phyloP scores from a whole-genome alignment of 2,888 invertebrate species.

The Mesorhabditis sp. region DNA sequence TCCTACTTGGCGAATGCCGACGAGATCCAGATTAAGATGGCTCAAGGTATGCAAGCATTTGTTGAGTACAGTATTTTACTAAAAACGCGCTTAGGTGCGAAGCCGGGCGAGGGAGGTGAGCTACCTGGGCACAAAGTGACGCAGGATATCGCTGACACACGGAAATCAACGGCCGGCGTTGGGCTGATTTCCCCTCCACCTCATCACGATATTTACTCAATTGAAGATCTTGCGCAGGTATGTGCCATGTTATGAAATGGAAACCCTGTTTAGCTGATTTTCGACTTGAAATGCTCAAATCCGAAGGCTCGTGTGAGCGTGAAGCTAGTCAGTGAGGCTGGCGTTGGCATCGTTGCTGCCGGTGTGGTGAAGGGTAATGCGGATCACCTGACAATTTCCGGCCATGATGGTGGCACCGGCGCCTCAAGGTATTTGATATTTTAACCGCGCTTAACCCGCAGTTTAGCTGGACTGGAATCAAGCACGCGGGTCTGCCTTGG shows the following conservation, averaged over 20 bases:
- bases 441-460: neutral
- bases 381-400: constrained; percentile 95
- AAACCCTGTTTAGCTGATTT: constrained; percentile 71
- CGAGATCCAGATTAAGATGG: constrained; percentile 99
- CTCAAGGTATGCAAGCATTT: constrained; percentile 66
- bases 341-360: constrained; percentile 96
- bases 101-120: constrained; percentile 97
- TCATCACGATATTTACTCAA: constrained; percentile 98
- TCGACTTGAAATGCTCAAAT: constrained; percentile 94
- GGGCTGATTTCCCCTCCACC: constrained; percentile 97
- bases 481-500: constrained; percentile 94
- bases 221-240: constrained; percentile 90
- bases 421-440: constrained; percentile 64
- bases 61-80: neutral
- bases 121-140: constrained; percentile 84
- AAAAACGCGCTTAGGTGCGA: constrained; percentile 69
- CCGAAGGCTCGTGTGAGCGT: constrained; percentile 91
- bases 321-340: constrained; percentile 95
- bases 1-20: constrained; percentile 94
- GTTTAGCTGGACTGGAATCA: constrained; percentile 89
- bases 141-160: constrained; percentile 85
- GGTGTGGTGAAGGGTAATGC: constrained; percentile 97
- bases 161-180: constrained; percentile 92
- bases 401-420: constrained; percentile 98
- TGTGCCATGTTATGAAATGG: neutral